These are phyloP conservation scores for Dendrocopos noguchii DNA, from an alignment of 2,113 vertebrate genomes.

Conservation along the genomic window DNA sequence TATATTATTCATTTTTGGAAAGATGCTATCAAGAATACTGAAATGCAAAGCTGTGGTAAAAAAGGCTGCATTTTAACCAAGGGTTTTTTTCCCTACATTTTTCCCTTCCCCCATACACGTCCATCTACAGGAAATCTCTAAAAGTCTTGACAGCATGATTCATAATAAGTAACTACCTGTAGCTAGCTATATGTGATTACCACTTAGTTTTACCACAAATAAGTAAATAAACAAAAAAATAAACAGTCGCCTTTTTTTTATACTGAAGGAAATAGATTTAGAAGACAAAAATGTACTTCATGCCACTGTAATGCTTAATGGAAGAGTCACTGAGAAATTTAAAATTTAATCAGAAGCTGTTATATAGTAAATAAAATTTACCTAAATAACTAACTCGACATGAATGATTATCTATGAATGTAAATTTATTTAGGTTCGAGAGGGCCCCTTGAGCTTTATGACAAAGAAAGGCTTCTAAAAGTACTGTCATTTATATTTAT, in stretches of 20 bases:
- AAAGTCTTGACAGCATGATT: constrained; percentile 1
- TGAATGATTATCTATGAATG: constrained; percentile 81
- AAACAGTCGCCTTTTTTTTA: not conserved
- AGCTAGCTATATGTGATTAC: not conserved
- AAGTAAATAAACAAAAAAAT: not conserved
- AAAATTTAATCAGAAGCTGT: constrained; percentile 79
- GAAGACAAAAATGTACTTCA: constrained; percentile 35
- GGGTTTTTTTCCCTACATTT: not conserved
- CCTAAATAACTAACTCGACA: constrained; percentile 82
- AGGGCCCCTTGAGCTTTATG: constrained; percentile 84
- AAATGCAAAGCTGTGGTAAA: constrained; percentile 54
- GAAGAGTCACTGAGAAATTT: constrained; percentile 69
- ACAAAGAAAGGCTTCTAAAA: constrained; percentile 86
- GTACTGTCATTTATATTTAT: constrained; percentile 89
- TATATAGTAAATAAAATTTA: constrained; percentile 84
- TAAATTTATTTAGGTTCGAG: constrained; percentile 83
- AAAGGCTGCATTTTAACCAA: constrained; percentile 14
- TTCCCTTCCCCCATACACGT: accelerated
- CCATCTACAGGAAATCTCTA: not conserved
- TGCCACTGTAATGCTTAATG: constrained; percentile 49
- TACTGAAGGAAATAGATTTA: constrained; percentile 24
- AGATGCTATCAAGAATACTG: constrained; percentile 47
- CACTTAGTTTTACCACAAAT: not conserved
- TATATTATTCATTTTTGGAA: constrained; percentile 74
- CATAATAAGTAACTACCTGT: constrained; percentile 51